Evolutionary conservation across 1,140 invertebrate species (phyloP), one percentile per base, ranked within the genome.

Genomic region (Drosophila micromelanica): DNA sequence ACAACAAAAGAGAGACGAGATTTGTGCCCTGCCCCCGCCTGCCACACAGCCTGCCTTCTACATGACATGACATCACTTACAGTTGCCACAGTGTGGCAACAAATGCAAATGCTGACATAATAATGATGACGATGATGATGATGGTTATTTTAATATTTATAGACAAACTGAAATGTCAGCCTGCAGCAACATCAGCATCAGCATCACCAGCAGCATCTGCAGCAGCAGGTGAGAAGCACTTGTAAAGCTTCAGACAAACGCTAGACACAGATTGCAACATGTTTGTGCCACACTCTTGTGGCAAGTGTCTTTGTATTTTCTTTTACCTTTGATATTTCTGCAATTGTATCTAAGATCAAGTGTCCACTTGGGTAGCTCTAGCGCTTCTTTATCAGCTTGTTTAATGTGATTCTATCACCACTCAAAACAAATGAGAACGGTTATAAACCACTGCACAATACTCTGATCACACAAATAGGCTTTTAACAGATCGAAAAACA

Each of bases 61-160:
- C 52, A 57, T 76, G 30, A 60, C 55, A 67, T 70, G 71, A 63
- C 71, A 78, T 75, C 77, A 63, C 65, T 80, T 72, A 71, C 20
- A 80, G 70, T 60, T 79, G 75, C 30, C 46, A 45, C 45, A 57
- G n/a, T 57, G 49, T 48, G 37, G 43, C 37, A 59, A 38, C 38
- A 78, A 85, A 86, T 84, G 62, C 69, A 78, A 78, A 75, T 78
- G 82, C 59, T 75, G 70, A 68, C 78, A 85, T 85, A 85, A 85
- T 76, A 46, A 30, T 56, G 35, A 73, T 73, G n/a, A 60, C 45
- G 61, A 68, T 48, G 65, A 70, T 46, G 60, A 40, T 52, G 67
- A 52, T 57, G 43, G 71, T 62, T 67, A 70, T 48, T 48, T 7
- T 23, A 48, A 48, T 48, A 48, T 48, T 48, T 48, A 27, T 48